Conservation (phyloP, 2,113 vertebrate species). For the Platysteira castanea region DNA sequence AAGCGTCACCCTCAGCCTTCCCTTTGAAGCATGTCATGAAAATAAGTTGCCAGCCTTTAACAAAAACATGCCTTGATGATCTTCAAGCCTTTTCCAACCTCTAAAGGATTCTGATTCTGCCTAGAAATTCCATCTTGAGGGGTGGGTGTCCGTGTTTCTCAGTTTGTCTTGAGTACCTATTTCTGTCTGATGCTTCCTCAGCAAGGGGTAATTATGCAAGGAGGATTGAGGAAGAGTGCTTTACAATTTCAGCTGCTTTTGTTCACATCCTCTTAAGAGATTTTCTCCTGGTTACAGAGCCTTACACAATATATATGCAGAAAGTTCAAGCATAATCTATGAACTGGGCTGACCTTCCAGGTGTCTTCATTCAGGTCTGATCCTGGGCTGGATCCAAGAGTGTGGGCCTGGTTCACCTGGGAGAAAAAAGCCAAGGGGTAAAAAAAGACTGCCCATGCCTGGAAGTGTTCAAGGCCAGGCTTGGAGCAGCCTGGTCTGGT, state of each 20-base stretch:
- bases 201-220: neutral
- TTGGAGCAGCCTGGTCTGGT: fast-evolving
- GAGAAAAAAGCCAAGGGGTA: neutral
- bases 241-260: neutral
- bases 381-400: neutral
- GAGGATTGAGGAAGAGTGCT: neutral
- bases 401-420: neutral
- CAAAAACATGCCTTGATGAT: neutral
- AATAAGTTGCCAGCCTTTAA: neutral
- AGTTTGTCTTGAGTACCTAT: neutral
- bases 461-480: neutral
- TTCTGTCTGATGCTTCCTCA: neutral
- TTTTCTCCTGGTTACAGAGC: neutral
- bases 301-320: neutral
- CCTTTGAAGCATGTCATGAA: neutral
- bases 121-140: no score
- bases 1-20: neutral
- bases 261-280: neutral
- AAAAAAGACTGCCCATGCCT: neutral
- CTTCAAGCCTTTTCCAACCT: neutral
- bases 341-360: neutral
- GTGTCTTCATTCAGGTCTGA: neutral
- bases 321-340: neutral
- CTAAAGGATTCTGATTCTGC: neutral
- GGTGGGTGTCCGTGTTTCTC: neutral